A percentile compares a stretch with the other conserved stretches of the same genome.
These are phyloP conservation scores for Speoplatyrhinus poulsoni DNA, from an alignment of 2,113 vertebrate species.

Conservation along the genomic window DNA sequence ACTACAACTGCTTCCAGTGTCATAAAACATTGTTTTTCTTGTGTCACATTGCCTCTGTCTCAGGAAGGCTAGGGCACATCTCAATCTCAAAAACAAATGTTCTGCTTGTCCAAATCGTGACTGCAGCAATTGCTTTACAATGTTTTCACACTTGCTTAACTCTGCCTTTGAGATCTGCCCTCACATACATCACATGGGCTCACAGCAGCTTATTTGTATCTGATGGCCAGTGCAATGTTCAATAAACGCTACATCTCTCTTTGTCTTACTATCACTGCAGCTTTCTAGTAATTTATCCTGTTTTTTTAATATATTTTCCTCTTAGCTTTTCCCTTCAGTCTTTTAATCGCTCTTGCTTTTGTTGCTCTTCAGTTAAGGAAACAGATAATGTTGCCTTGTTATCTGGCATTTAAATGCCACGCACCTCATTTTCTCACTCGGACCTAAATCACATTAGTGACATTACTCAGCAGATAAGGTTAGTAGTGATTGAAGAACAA, in stretches of 20 bases:
- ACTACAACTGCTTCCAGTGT: not conserved
- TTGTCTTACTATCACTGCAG: not conserved
- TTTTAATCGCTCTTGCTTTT: not conserved
- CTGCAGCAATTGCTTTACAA: constrained; percentile 17
- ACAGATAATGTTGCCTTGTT: too few species aligned
- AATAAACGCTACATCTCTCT: not conserved
- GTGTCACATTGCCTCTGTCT: not conserved
- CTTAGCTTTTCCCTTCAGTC: constrained; percentile 3
- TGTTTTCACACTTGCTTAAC: constrained; percentile 11
- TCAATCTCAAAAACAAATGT: not conserved
- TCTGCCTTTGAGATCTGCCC: not conserved
- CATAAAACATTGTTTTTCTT: not conserved
- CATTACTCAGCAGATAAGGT: too few species aligned
- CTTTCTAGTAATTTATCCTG: not conserved
- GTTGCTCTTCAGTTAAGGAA: too few species aligned
- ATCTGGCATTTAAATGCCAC: too few species aligned
- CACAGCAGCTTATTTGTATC: constrained; percentile 5
- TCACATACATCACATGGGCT: not conserved
- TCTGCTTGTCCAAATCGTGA: constrained; percentile 10
- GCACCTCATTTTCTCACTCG: too few species aligned
- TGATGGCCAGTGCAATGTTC: not conserved
- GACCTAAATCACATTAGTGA: too few species aligned
- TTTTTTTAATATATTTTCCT: not conserved
- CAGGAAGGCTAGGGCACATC: not conserved
- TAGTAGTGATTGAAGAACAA: too few species aligned